Percentiles rank a stretch among this genome's conserved stretches.
phyloP scores from a whole-genome alignment of 2,888 invertebrate genomes.

The Phengaris arion region DNA sequence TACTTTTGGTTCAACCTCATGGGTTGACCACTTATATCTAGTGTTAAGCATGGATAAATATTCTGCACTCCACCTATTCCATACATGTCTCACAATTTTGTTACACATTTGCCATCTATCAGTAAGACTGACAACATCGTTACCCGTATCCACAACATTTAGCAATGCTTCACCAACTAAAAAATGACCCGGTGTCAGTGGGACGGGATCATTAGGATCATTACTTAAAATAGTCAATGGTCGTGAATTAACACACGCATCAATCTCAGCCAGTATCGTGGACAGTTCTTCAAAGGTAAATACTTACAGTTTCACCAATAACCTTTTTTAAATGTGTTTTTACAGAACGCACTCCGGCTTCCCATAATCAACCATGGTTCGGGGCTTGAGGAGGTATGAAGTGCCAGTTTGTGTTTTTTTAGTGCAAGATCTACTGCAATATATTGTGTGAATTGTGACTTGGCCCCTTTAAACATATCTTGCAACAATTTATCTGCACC shows the following conservation, averaged over 20 bases:
- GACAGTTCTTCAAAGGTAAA: conserved; percentile 38
- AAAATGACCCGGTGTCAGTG: no score
- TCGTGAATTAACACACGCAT: conserved; percentile 40
- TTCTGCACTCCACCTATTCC: neutral
- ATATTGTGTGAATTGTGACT: conserved; percentile 31
- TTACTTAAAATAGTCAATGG: conserved; percentile 33
- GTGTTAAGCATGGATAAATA: conserved; percentile 32
- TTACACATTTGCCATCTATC: no score
- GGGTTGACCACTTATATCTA: conserved; percentile 35
- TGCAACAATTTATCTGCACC: conserved; percentile 35
- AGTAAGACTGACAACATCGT: no score
- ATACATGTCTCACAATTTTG: no score
- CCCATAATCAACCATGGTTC: conserved; percentile 36
- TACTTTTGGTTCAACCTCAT: conserved; percentile 29
- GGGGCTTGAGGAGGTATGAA: conserved; percentile 37
- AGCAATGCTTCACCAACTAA: no score
- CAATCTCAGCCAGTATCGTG: conserved; percentile 37
- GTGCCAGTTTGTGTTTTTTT: conserved; percentile 33
- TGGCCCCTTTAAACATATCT: conserved; percentile 31
- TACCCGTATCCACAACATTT: no score
- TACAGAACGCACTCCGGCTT: neutral
- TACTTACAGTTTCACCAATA: conserved; percentile 30
- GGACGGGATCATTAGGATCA: no score
- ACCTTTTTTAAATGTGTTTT: conserved; percentile 33
- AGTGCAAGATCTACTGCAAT: conserved; percentile 28